Base-by-base conservation (phyloP, 1,140 invertebrate species). In the Nephotettix cincticeps region DNA sequence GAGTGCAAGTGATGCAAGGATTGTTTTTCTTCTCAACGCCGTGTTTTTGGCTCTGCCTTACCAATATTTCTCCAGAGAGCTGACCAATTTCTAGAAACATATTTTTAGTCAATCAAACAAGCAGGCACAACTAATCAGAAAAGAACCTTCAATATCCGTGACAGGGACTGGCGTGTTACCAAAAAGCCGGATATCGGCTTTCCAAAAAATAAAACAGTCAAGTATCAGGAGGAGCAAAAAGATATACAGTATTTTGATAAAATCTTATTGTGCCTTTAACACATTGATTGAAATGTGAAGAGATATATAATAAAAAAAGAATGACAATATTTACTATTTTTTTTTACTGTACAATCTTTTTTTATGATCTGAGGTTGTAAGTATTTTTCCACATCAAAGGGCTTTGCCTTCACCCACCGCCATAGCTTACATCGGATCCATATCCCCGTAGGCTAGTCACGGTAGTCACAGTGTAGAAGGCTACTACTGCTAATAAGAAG, bases 61-160 rank as follows among this genome's bases (percentile, higher is more conserved):
- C 56, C 56, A 61, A 27, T 61, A 61, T 27, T 61, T 61, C 56
- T 61, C 56, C 25, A 61, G 56, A 28, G 14, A 21, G 56, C 56
- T 27, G 3, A 61, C 56, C 6, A 61, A 25, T 61, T 61, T 61
- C 56, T 61, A 19, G 23, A 61, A 61, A 27, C 13, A 61, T 21
- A 61, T 4, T 19, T 4, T 19, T 11, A n/a, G 47, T 11, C 21
- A 43, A 43, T 9, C 9, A 43, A 11, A 43, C 9, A 11, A n/a
- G 9, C 9, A 9, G 40, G 9, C 9, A 43, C n/a, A 11, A n/a
- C n/a, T 11, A 43, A 43, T 9, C 40, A 11, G n/a, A 43, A n/a
- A 43, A 43, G n/a, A n/a, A 43, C 40, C n/a, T 43, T n/a, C n/a
- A 11, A 43, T 9, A 43, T 43, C 40, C 40, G 9, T n/a, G n/a